These are phyloP conservation scores for Thalassaphorura encarpata DNA, from an alignment of 1,140 invertebrate species.

Conservation along the genomic window DNA sequence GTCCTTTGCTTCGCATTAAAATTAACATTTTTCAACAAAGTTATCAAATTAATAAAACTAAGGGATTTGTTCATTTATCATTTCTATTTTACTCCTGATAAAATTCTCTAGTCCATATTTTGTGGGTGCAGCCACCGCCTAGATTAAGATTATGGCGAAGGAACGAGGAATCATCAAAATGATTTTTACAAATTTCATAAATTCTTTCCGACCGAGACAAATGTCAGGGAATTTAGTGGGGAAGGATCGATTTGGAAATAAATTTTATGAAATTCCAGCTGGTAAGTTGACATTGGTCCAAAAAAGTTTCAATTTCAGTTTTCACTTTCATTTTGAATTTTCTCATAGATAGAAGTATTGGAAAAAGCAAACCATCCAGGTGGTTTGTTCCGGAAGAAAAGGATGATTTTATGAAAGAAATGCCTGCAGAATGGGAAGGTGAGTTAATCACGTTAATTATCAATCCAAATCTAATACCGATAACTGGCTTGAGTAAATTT, in stretches of 20 bases:
- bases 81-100: neutral
- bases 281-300: slow-evolving; percentile 11
- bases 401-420: slow-evolving; percentile 51
- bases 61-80: neutral
- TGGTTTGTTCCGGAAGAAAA: slow-evolving; percentile 57
- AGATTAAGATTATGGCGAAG: neutral
- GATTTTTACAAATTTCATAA: slow-evolving; percentile 48
- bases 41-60: too few species aligned
- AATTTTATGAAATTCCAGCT: slow-evolving; percentile 64
- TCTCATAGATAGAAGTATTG: slow-evolving; percentile 41
- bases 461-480: too few species aligned
- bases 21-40: too few species aligned
- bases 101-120: neutral
- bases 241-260: slow-evolving; percentile 65
- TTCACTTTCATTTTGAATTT: slow-evolving; percentile 3
- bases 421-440: slow-evolving; percentile 68
- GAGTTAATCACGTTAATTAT: neutral
- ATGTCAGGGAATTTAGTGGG: slow-evolving; percentile 47
- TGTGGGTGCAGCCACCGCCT: neutral
- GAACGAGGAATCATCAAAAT: slow-evolving; percentile 23
- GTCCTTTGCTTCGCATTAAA: too few species aligned
- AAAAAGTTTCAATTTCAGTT: neutral
- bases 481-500: too few species aligned
- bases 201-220: slow-evolving; percentile 47
- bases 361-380: slow-evolving; percentile 49